A percentile compares a stretch with the other conserved stretches of the same genome.
These are phyloP conservation scores for Cyclura pinguis DNA, from an alignment of 2,797 vertebrate genomes.

Conservation along the genomic window DNA sequence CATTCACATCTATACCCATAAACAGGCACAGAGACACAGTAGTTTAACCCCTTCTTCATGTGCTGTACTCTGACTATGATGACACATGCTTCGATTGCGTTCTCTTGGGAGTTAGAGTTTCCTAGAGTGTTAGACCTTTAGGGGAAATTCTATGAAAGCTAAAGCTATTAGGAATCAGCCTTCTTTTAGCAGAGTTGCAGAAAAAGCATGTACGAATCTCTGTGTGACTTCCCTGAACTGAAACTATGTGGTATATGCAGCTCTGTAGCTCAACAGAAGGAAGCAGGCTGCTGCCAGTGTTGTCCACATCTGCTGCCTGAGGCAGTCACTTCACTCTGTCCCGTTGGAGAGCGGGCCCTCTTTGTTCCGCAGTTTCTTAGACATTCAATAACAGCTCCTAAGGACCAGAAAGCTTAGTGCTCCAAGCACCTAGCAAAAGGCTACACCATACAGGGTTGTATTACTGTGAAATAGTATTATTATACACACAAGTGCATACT, in stretches of 20 bases:
- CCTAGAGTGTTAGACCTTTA: no score
- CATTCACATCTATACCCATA: no score
- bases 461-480: background rate
- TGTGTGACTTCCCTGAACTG: no score
- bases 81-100: no score
- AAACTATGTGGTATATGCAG: background rate
- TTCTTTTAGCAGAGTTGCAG: no score
- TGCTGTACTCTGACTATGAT: no score
- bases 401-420: background rate
- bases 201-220: no score
- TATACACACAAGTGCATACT: background rate
- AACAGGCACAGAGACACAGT: no score
- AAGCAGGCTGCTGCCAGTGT: background rate
- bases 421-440: background rate
- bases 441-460: background rate
- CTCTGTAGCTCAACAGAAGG: background rate
- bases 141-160: no score
- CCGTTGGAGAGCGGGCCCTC: background rate
- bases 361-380: background rate
- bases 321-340: background rate
- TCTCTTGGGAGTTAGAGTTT: no score
- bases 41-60: no score
- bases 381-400: background rate
- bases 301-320: background rate
- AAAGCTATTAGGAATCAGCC: no score